phyloP scores from a whole-genome alignment of 2,797 vertebrate genomes.

The Clarias platycephalus region DNA sequence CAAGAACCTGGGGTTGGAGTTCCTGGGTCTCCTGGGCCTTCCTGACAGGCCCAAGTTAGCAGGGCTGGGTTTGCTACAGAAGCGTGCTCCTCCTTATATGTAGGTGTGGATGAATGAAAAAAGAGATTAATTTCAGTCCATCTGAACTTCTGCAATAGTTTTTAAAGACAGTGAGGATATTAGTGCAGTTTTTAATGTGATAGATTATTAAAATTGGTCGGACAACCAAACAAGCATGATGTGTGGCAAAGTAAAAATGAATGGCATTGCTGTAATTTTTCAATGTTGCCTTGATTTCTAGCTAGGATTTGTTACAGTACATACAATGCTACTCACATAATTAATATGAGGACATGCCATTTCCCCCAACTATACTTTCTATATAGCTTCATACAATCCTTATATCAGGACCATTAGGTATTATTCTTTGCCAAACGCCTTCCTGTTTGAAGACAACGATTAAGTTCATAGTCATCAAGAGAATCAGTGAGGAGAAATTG shows the following conservation, averaged over 20 bases:
- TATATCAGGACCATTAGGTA: no score
- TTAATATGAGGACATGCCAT: neutral
- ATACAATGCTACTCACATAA: neutral
- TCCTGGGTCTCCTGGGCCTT: constrained; percentile 50
- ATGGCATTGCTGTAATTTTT: neutral
- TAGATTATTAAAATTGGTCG: neutral
- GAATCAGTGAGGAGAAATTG: no score
- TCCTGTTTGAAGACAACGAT: no score
- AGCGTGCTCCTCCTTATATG: constrained; percentile 12
- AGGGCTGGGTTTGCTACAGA: constrained; percentile 44
- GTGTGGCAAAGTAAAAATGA: neutral
- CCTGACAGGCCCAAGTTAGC: constrained; percentile 44
- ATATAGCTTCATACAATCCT: no score
- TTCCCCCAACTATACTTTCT: no score
- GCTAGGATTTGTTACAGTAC: neutral
- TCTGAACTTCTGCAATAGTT: neutral
- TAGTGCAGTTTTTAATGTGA: neutral
- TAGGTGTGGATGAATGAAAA: constrained; percentile 18
- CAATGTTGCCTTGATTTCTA: neutral
- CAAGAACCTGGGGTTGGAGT: constrained; percentile 56
- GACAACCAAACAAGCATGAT: neutral
- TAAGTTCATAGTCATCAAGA: no score
- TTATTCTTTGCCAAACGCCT: no score
- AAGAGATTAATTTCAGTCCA: constrained; percentile 25
- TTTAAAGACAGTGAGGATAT: neutral